Evolutionary conservation across 2,113 vertebrate species (phyloP), one percentile per base, ranked within the genome.

Genomic region (Tympanuchus pallidicinctus): DNA sequence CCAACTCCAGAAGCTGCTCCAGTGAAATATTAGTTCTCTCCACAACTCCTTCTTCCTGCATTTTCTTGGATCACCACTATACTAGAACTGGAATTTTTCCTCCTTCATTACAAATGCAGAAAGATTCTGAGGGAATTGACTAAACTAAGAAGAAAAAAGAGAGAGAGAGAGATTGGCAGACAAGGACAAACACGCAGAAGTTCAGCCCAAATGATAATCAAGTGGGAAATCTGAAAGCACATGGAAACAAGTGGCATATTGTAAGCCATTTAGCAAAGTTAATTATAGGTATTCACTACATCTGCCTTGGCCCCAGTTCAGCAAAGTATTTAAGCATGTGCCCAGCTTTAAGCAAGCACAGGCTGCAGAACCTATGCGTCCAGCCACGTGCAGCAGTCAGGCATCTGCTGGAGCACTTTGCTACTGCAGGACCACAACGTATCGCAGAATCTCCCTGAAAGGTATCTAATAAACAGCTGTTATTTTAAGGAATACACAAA

Each of bases 211-310:
- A 83, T 16, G 18, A 74, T 27, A 38, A 94, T 69, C 76, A 83
- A 86, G 82, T 65, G 57, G 59, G 92, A 94, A 91, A 90, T 92
- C 88, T 70, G 90, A 94, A 95, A 86, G 47, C 88, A 70, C 83
- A 18, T 18, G 48, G 74, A 95, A 95, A 93, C 48, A 92, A 93
- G 86, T 69, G 83, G 86, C 89, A 94, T 70, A 90, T 69, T 95
- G 83, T 74, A 90, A 93, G 89, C 40, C 84, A 89, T 95, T 96
- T 94, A 88, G 76, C 82, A 86, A 91, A 91, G 82, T 96, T 96
- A 96, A 94, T 91, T 94, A 84, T 81, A 95, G 72, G 69, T 81
- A 69, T 86, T 93, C 82, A 79, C 79, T 81, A 57, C 76, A 90
- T 91, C 85, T 95, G 93, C 83, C 88, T 81, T 88, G 91, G 93